A percentile compares a stretch with the other conserved stretches of the same genome.
phyloP scores from a whole-genome alignment of 2,888 invertebrate genomes.

The Adelphocoris suturalis region DNA sequence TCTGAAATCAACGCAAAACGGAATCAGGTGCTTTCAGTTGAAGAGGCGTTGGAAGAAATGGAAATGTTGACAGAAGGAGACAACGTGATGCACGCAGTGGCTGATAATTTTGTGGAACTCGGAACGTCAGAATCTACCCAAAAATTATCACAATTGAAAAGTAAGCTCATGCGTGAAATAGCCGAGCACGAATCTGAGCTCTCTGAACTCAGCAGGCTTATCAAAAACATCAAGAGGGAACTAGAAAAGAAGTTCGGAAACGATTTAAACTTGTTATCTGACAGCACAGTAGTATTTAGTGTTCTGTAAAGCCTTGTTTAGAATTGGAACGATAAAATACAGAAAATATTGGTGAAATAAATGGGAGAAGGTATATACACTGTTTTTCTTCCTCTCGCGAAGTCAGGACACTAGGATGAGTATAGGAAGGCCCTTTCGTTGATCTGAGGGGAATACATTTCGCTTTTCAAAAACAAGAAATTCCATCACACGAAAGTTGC shows the following conservation, averaged over 20 bases:
- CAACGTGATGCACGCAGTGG: background rate
- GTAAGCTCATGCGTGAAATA: background rate
- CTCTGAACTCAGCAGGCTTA: background rate
- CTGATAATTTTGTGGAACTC: background rate
- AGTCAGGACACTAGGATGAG: too few species aligned
- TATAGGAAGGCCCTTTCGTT: too few species aligned
- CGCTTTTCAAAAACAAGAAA: too few species aligned
- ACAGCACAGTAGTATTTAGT: background rate
- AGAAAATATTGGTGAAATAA: too few species aligned
- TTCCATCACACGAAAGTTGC: too few species aligned
- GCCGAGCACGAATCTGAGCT: background rate
- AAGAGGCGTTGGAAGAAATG: constrained; percentile 1
- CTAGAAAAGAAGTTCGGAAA: background rate
- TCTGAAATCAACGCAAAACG: background rate
- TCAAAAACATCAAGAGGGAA: background rate
- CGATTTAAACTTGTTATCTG: background rate
- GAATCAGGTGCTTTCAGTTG: background rate
- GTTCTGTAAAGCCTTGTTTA: background rate
- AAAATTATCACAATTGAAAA: background rate
- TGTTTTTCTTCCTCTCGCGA: too few species aligned
- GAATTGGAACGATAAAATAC: background rate
- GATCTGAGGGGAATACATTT: too few species aligned
- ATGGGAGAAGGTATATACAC: too few species aligned
- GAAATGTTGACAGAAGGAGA: background rate
- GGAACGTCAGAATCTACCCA: background rate